Conservation (phyloP, 2,888 invertebrate genomes). For the Cryptosula pallasiana region DNA sequence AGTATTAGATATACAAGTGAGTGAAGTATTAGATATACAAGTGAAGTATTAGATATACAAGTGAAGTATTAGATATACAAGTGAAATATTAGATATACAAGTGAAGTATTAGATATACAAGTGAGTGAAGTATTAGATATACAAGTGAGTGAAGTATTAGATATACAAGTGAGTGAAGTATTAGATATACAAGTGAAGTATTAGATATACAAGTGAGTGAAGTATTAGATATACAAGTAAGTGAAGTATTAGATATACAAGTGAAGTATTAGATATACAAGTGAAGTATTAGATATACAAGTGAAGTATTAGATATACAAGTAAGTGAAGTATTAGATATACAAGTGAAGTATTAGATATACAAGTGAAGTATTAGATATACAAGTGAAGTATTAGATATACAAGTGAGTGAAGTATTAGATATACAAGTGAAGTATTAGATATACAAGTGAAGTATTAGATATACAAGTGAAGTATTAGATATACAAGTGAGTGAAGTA, state of each 20-base stretch:
- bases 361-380: slow-evolving; percentile 55
- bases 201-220: slow-evolving; percentile 54
- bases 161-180: slow-evolving; percentile 54
- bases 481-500: slow-evolving; percentile 54
- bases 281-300: slow-evolving; percentile 55
- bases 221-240: slow-evolving; percentile 55
- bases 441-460: slow-evolving; percentile 55
- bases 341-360: slow-evolving; percentile 55
- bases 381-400: slow-evolving; percentile 55
- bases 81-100: too few relatives aligned
- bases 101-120: slow-evolving; percentile 56
- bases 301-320: slow-evolving; percentile 55
- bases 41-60: slow-evolving; percentile 55
- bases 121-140: slow-evolving; percentile 54
- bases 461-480: slow-evolving; percentile 55
- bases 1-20: slow-evolving; percentile 55
- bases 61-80: slow-evolving; percentile 55
- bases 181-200: slow-evolving; percentile 55
- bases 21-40: slow-evolving; percentile 54
- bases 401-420: slow-evolving; percentile 54
- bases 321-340: slow-evolving; percentile 54
- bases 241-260: slow-evolving; percentile 54
- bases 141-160: slow-evolving; percentile 54
- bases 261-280: slow-evolving; percentile 55
- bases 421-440: slow-evolving; percentile 55